Percentiles rank a stretch among this genome's conserved stretches.
Conservation (phyloP, 2,888 invertebrate species). For the Microctonus brassicae region DNA sequence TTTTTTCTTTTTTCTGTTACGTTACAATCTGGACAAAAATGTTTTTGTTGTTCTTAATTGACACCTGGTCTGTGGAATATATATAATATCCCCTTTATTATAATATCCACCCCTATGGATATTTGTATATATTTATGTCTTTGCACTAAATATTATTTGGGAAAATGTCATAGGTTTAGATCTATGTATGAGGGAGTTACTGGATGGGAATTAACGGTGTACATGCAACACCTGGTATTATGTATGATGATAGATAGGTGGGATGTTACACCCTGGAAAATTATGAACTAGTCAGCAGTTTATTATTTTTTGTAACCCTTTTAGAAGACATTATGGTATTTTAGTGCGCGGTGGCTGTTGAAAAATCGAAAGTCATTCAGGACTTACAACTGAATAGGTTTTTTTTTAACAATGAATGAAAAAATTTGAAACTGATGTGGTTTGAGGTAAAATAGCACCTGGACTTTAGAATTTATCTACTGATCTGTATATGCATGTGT, state of each 20-base stretch:
- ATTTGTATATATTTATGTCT: not conserved
- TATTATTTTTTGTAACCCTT: not conserved
- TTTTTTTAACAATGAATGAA: not conserved
- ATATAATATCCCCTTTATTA: not conserved
- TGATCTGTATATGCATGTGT: not conserved
- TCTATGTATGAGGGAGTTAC: not conserved
- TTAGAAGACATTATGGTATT: not conserved
- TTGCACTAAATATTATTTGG: not conserved
- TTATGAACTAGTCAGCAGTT: not conserved
- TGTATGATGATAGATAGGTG: not conserved
- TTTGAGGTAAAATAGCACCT: not conserved
- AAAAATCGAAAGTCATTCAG: not conserved
- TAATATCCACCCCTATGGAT: not conserved
- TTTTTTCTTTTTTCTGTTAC: too few species aligned
- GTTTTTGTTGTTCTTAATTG: not conserved
- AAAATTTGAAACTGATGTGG: not conserved
- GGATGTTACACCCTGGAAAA: not conserved
- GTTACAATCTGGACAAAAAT: not conserved
- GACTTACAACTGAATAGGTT: not conserved
- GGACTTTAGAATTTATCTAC: not conserved
- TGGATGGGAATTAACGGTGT: conserved; percentile 3
- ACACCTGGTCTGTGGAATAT: not conserved
- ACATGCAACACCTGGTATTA: not conserved
- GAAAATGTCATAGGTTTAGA: not conserved
- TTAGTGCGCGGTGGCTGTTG: not conserved